These are phyloP conservation scores for Amblyteles armatorius DNA, from an alignment of 2,888 invertebrate species.

Conservation along the genomic window DNA sequence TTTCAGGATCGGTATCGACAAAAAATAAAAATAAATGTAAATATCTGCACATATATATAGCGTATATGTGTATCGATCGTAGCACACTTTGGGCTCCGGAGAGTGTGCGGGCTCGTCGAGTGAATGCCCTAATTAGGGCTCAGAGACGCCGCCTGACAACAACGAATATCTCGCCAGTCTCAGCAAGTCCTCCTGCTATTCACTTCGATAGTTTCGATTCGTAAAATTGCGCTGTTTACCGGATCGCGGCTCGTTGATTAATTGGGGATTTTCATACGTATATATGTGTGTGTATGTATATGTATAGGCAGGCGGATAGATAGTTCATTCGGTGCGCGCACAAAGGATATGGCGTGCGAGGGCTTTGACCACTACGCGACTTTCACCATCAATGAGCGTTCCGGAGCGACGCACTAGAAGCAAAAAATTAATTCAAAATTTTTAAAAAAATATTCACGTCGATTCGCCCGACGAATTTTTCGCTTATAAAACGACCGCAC, in stretches of 20 bases:
- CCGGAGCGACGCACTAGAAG: slow-evolving; percentile 5
- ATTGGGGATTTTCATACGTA: background rate
- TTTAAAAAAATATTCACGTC: background rate
- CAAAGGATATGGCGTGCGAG: slow-evolving; percentile 15
- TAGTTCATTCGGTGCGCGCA: background rate
- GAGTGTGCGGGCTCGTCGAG: slow-evolving; percentile 53
- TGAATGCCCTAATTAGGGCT: slow-evolving; percentile 63
- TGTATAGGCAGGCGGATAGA: background rate
- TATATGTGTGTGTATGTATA: background rate
- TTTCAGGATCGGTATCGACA: background rate
- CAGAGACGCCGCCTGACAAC: slow-evolving; percentile 66
- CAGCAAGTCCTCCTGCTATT: background rate
- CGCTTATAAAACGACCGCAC: too few relatives aligned
- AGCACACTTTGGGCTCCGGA: slow-evolving; percentile 8
- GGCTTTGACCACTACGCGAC: slow-evolving; percentile 26
- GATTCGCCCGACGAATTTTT: background rate
- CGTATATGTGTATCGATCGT: slow-evolving; percentile 10
- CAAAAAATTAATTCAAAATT: background rate
- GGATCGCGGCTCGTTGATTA: background rate
- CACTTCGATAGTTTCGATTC: background rate
- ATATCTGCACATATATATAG: background rate
- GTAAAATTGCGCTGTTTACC: background rate
- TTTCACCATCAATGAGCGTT: background rate
- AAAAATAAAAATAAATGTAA: background rate
- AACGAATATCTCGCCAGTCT: slow-evolving; percentile 33